These are phyloP conservation scores for Discoglossus pictus DNA, from an alignment of 2,797 vertebrate genomes.

Conservation along the genomic window DNA sequence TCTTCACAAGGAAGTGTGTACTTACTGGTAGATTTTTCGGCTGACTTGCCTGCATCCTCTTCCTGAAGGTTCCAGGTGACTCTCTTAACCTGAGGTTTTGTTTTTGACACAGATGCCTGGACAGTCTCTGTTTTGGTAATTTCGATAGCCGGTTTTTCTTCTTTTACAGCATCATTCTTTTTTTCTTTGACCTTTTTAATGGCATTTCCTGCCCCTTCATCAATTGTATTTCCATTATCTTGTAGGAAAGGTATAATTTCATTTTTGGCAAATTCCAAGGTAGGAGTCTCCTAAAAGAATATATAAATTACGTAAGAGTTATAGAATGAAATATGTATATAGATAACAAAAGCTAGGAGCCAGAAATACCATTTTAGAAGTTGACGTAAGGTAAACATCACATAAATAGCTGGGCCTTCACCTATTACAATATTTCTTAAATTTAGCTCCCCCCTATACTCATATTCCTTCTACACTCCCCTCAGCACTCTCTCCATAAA, in stretches of 20 bases:
- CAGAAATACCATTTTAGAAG: not conserved
- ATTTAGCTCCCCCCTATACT: too few species aligned
- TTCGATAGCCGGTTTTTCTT: not conserved
- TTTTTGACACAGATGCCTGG: constrained; percentile 64
- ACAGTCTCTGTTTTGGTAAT: not conserved
- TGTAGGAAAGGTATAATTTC: constrained; percentile 39
- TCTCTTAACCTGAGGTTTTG: constrained; percentile 85
- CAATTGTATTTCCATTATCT: constrained; percentile 12
- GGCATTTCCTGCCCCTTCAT: constrained; percentile 22
- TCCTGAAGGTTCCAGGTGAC: constrained; percentile 98
- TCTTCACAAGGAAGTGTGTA: too few species aligned
- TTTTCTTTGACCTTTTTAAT: constrained; percentile 18
- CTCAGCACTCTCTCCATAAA: too few species aligned
- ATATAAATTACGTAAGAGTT: not conserved
- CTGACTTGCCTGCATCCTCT: constrained; percentile 62
- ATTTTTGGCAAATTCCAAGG: constrained; percentile 27
- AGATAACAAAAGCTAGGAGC: too few species aligned
- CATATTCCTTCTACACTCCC: too few species aligned
- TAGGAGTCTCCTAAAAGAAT: constrained; percentile 10
- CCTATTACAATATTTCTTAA: too few species aligned
- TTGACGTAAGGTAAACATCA: too few species aligned
- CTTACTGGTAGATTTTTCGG: constrained; percentile 78
- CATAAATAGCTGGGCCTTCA: too few species aligned
- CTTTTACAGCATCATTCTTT: not conserved
- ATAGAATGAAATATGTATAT: too few species aligned